A percentile compares a stretch with the other conserved stretches of the same genome.
These are phyloP conservation scores for Centroberyx gerrardi DNA, from an alignment of 2,797 vertebrate species.

Conservation along the genomic window DNA sequence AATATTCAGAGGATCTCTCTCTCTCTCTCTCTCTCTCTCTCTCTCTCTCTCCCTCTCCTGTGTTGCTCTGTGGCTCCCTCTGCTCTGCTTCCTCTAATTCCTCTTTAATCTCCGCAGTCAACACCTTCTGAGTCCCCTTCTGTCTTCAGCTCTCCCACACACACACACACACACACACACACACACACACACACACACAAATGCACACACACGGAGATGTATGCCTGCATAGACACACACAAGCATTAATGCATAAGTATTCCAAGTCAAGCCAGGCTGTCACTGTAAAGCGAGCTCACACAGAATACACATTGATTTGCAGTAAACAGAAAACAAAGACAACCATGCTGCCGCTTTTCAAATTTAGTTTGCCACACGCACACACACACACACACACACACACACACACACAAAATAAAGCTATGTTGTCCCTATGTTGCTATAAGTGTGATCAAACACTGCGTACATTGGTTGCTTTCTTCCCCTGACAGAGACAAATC, in stretches of 20 bases:
- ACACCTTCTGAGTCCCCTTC: conserved; percentile 76
- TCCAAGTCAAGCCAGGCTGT: conserved; percentile 53
- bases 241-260: conserved; percentile 38
- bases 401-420: neutral
- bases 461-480: neutral
- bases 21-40: conserved; percentile 1
- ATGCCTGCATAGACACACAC: conserved; percentile 12
- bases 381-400: conserved; percentile 10
- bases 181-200: conserved; percentile 15
- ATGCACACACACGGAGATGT: neutral
- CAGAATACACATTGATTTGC: conserved; percentile 12
- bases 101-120: conserved; percentile 78
- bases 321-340: conserved; percentile 21
- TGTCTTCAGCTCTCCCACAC: conserved; percentile 54
- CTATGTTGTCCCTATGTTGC: conserved; percentile 8
- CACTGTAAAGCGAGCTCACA: conserved; percentile 28
- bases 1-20: conserved; percentile 70
- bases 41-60: conserved; percentile 5
- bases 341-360: conserved; percentile 9
- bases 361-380: conserved; percentile 11
- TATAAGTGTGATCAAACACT: conserved; percentile 26
- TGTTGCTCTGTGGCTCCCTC: conserved; percentile 39
- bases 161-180: conserved; percentile 12
- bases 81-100: conserved; percentile 69
- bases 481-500: conserved; percentile 20